Evolutionary conservation across 2,113 vertebrate genomes (phyloP).

Genomic region (Arizona elegans): DNA sequence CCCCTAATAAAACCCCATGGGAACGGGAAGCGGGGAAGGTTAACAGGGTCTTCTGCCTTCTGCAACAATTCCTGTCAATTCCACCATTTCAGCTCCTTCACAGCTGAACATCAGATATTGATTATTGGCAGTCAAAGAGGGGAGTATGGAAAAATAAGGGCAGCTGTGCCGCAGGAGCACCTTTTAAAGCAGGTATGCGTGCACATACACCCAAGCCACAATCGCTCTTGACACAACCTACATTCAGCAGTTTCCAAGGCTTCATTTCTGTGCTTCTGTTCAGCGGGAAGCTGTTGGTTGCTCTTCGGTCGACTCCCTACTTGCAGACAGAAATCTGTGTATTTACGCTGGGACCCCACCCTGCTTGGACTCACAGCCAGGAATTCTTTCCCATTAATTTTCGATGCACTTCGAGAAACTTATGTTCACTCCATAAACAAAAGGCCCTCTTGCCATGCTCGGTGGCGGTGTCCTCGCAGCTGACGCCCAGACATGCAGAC

Average conservation of each 20-base stretch:
- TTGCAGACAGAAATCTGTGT: not conserved
- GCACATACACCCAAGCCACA: not conserved
- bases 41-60: not conserved
- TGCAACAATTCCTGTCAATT: not conserved
- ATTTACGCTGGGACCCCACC: not conserved
- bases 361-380: not conserved
- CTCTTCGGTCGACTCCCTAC: not conserved
- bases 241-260: not conserved
- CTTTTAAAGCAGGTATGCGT: not conserved
- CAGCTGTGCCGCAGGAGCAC: not conserved
- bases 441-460: not conserved
- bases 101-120: not conserved
- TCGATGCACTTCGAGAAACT: too few relatives aligned
- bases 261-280: not conserved
- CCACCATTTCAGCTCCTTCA: not conserved
- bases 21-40: not conserved
- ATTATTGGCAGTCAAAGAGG: not conserved
- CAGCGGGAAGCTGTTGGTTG: not conserved
- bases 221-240: not conserved
- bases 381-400: not conserved
- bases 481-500: not conserved
- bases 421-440: not conserved
- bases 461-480: not conserved
- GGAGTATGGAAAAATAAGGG: not conserved
- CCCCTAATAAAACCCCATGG: not conserved